Evolutionary conservation across 2,113 vertebrate species (phyloP).

Genomic region (Cromileptes altivelis): DNA sequence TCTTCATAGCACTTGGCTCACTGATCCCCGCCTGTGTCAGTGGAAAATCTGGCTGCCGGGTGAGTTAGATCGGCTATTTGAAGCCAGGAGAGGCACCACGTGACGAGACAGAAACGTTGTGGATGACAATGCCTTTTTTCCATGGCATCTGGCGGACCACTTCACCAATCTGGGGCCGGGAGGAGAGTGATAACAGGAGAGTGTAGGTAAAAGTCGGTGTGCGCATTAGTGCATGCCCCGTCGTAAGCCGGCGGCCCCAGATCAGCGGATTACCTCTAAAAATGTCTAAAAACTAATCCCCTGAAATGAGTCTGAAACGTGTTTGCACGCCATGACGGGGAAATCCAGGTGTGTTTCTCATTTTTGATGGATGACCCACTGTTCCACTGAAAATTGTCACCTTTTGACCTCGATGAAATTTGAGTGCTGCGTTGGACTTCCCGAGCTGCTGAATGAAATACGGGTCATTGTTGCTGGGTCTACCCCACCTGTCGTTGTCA

Average conservation of each 20-base stretch:
- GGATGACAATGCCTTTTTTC: conserved; percentile 71
- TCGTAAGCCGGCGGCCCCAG: conserved; percentile 36
- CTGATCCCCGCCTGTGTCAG: conserved; percentile 82
- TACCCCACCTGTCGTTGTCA: conserved; percentile 10
- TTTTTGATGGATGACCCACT: background rate
- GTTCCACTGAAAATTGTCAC: background rate
- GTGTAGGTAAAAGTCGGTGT: conserved; percentile 28
- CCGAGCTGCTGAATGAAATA: background rate
- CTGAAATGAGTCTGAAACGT: conserved; percentile 49
- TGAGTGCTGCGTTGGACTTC: background rate
- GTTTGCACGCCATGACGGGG: conserved; percentile 18
- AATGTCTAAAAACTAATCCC: conserved; percentile 67
- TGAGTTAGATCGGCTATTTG: conserved; percentile 81
- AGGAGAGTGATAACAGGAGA: conserved; percentile 22
- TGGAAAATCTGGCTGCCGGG: conserved; percentile 81
- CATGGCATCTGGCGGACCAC: conserved; percentile 54
- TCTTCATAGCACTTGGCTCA: conserved; percentile 84
- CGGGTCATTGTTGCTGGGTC: background rate
- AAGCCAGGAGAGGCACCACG: conserved; percentile 79
- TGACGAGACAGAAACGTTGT: conserved; percentile 71
- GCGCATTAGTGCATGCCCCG: background rate
- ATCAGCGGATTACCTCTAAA: conserved; percentile 72
- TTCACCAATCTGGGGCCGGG: conserved; percentile 33
- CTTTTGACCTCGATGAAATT: background rate
- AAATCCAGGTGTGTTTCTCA: conserved; percentile 28